Evolutionary conservation across 2,888 invertebrate species (phyloP).

Genomic region (Galerucella pusilla): DNA sequence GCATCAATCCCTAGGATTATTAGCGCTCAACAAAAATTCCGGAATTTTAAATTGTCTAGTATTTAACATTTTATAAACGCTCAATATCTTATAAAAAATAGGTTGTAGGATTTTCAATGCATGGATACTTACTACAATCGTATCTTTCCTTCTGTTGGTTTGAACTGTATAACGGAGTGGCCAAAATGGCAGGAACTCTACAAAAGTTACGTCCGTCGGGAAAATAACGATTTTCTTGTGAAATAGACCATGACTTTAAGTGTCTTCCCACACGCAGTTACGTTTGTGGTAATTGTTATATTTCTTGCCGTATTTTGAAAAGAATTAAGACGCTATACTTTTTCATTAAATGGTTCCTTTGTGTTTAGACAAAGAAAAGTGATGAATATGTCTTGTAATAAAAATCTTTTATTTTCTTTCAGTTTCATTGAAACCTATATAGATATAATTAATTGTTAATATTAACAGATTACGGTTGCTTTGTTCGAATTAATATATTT

Average conservation of each 20-base stretch:
- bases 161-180: background rate
- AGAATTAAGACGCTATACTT: constrained; percentile 17
- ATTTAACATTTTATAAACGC: too few species aligned
- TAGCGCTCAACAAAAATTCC: constrained; percentile 35
- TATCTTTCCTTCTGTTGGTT: too few species aligned
- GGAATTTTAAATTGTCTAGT: too few species aligned
- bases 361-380: background rate
- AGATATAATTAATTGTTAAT: too few species aligned
- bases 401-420: background rate
- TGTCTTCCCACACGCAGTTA: constrained; percentile 45
- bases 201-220: constrained; percentile 26
- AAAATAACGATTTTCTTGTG: constrained; percentile 47
- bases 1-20: constrained; percentile 25
- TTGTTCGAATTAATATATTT: too few species aligned
- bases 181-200: constrained; percentile 26
- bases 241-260: constrained; percentile 47
- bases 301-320: constrained; percentile 23
- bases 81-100: too few species aligned
- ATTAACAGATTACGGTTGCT: too few species aligned
- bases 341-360: constrained; percentile 3
- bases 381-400: background rate
- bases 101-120: too few species aligned
- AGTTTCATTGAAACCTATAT: too few species aligned
- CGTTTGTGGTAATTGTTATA: constrained; percentile 46
- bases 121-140: too few species aligned